Evolutionary conservation across 2,888 invertebrate genomes (phyloP), one percentile per base, ranked within the genome.

Genomic region (Ypsolopha scabrella): DNA sequence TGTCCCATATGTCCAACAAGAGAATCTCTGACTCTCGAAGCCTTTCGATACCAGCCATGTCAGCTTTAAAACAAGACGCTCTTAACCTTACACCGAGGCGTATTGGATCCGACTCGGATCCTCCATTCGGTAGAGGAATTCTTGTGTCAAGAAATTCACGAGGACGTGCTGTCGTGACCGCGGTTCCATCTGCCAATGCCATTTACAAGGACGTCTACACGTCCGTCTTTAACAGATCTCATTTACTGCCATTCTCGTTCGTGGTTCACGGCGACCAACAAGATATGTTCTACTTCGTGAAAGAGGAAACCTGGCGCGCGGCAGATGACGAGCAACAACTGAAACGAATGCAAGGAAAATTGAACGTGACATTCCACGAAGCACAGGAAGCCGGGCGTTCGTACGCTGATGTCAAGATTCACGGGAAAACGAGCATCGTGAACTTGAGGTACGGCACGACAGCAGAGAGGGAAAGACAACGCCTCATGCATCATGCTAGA

Each of bases 381-480:
- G 91, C 90, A 38, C 90, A 90, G 49, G 94, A 94, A 65, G 92
- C 92, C 56, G 93, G 93, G 2, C 89, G 90, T 58, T 92, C 92
- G 60, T 93, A 93, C 63, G 89, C 93, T 55, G 95, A 95, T 74
- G 94, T 98, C 7, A 94, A 96, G 75, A 95, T 98, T 60, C 96
- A 96, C 70, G 95, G 96, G 0, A 89, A 91, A 43, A 95, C 95
- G 71, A 95, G 96, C 57, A 93, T 97, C 47, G 92, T 98, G 58
- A 97, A 97, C 72, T 85, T 98, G 57, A 90, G 97, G n/a, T 98
- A 98, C 70, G 98, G 98, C 44, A 96, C 97, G 11, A 95, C 93
- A 4, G 91, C 94, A 8, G 95, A 95, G 60, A 92, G 96, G 62
- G 98, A 98, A 75, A 92, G 94, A 60, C 94, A 95, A 68, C 88